Evolutionary conservation across 2,113 vertebrate species (phyloP), one percentile per base, ranked within the genome.

Genomic region (Hassar affinis): DNA sequence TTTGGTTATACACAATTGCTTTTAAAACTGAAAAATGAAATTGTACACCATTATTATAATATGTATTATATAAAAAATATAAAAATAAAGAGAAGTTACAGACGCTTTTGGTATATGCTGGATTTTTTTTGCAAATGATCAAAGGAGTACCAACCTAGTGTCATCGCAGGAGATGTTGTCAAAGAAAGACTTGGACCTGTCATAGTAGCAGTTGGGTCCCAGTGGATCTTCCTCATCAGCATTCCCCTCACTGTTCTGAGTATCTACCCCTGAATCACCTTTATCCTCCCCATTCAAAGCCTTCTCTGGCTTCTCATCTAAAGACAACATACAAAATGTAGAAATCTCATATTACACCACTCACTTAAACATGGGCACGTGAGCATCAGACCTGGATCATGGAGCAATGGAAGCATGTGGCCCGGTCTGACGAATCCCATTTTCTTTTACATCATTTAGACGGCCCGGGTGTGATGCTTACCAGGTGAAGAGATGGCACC

Each of bases 151-250:
- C 14, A 62, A 98, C 97, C 96, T 96, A 62, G 93, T 92, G 83
- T 96, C 96, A 85, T 98, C 97, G 91, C 96, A 97, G 79, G 97
- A 98, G 91, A 99, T 96, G 91, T 99, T 98, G 90, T 99, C 97
- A 81, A 99, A 98, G 93, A 99, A 99, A 79, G 97, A 98, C 92
- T 99, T 98, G 87, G 97, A 94, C 94, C 98, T 99, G 93, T 99
- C 97, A 25, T 99, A 99, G 90, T 99, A 99, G 87, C 95, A 96
- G 47, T 96, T 92, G 71, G 95, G 95, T n/a, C 92, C 94, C 54
- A 92, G 94, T 0, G 95, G 92, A 72, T 98, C 97, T 59, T 97
- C 97, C 75, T 99, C 97, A 85, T 97, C 97, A 0, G 91, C 93
- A 77, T 97, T 93, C 47, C 94, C 96, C 92, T 97, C 97, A 0